Base-by-base conservation (phyloP, 2,797 vertebrate genomes). In the Dipus sagitta region DNA sequence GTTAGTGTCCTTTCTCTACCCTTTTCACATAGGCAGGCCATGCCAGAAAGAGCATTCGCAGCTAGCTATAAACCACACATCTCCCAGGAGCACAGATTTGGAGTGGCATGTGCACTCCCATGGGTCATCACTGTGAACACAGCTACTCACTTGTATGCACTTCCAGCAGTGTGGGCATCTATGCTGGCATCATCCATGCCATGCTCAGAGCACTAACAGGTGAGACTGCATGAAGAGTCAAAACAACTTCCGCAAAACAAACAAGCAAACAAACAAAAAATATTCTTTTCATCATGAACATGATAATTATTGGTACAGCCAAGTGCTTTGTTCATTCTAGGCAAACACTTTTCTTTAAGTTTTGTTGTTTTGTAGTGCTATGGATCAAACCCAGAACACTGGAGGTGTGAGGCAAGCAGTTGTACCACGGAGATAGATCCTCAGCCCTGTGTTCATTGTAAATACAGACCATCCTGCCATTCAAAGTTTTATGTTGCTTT, bases 401-500 rank as follows among this genome's bases (percentile, higher is more conserved):
- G 18, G 13, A 23, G 18, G 75, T 32, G 20, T 14, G 64, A 14
- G 20, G 21, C 60, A 67, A 82, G 20, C 13, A 65, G 71, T 34
- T 52, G 38, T 65, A 47, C 28, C 47, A 76, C 28, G 12, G 13
- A 76, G 32, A 17, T 47, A 9, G 11, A 65, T 23, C 54, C 60
- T 34, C 12, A 64, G 30, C 18, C 26, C 23, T 64, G 10, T 70
- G 72, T 2, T 95, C 72, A 32, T 92, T 92, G 92, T 96, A 96
- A 94, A 96, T 86, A 42, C 60, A 34, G 17, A 84, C 38, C 20
- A 47, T 58, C 20, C 94, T 96, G 94, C 94, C 89, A 96, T 93
- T 96, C 96, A 95, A 95, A 89, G 30, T 62, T 60, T 74, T 54
- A 89, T 76, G 54, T 68, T 96, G 38, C 84, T 92, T 82, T 96